Percentiles rank a stretch among this genome's conserved stretches.
phyloP scores from a whole-genome alignment of 2,888 invertebrate species.

The Drosophila stalkeri region DNA sequence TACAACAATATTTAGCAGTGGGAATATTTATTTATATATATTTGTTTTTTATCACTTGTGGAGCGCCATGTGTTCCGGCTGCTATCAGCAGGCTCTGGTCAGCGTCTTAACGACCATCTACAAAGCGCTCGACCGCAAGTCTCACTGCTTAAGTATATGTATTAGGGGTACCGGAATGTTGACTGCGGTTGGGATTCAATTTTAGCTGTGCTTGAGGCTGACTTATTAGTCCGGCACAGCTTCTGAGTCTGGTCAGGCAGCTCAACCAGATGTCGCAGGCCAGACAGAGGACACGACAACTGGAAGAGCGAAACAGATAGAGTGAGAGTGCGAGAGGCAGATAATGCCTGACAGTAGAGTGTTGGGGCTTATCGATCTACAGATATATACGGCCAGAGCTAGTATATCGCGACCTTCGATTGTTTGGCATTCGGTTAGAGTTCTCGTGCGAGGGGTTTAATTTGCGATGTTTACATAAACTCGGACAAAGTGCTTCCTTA shows the following conservation, averaged over 20 bases:
- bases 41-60: slow-evolving; percentile 25
- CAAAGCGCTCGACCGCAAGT: slow-evolving; percentile 44
- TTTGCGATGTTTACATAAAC: slow-evolving; percentile 72
- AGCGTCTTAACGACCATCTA: neutral
- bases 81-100: slow-evolving; percentile 37
- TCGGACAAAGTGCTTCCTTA: slow-evolving; percentile 67
- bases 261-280: slow-evolving; percentile 2
- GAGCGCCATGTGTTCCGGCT: slow-evolving; percentile 44
- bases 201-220: slow-evolving; percentile 15
- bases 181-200: slow-evolving; percentile 31
- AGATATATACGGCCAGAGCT: slow-evolving; percentile 14
- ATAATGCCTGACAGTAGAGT: neutral
- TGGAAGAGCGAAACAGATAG: neutral
- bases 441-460: slow-evolving; percentile 26
- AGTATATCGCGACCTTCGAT: slow-evolving; percentile 33
- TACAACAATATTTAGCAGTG: neutral
- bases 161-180: slow-evolving; percentile 24
- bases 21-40: slow-evolving; percentile 1
- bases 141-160: slow-evolving; percentile 39
- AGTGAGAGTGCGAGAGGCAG: no score
- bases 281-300: neutral
- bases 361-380: slow-evolving; percentile 29
- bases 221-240: slow-evolving; percentile 46
- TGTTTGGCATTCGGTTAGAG: slow-evolving; percentile 14
- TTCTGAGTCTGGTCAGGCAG: slow-evolving; percentile 9